phyloP scores from a whole-genome alignment of 2,797 vertebrate genomes.

The Staurois parvus region DNA sequence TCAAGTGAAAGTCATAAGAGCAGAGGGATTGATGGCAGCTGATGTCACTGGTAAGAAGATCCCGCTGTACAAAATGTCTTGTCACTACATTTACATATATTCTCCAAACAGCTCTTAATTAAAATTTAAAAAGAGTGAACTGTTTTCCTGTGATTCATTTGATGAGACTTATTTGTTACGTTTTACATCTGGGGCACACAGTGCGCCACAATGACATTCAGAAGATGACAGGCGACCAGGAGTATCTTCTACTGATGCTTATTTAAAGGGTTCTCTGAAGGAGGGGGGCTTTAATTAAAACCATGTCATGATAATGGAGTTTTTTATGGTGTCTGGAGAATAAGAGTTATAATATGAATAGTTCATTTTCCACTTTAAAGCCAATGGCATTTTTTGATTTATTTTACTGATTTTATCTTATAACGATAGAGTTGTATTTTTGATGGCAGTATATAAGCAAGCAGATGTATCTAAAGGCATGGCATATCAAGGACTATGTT shows the following conservation, averaged over 20 bases:
- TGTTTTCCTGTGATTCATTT: conserved; percentile 52
- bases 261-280: not conserved
- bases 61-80: not conserved
- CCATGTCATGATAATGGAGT: conserved; percentile 11
- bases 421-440: not conserved
- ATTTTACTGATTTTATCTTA: not conserved
- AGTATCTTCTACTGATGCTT: conserved; percentile 13
- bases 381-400: not conserved
- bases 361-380: not conserved
- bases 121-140: conserved; percentile 33
- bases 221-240: conserved; percentile 11
- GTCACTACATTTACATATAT: conserved; percentile 18
- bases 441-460: not conserved
- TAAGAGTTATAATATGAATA: not conserved
- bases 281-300: conserved; percentile 24
- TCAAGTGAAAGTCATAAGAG: conserved; percentile 96
- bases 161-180: conserved; percentile 26
- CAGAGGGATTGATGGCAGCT: conserved; percentile 96
- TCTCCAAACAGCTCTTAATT: conserved; percentile 45
- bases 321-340: conserved; percentile 9
- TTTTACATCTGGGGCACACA: conserved; percentile 35
- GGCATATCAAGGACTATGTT: too few relatives aligned
- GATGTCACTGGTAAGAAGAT: conserved; percentile 92
- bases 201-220: conserved; percentile 10
- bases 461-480: not conserved